Percentiles rank a stretch among this genome's conserved stretches.
Evolutionary conservation across 92 coral and sea anemone genomes (phyloP).

Genomic region (Epizoanthus rinbou): DNA sequence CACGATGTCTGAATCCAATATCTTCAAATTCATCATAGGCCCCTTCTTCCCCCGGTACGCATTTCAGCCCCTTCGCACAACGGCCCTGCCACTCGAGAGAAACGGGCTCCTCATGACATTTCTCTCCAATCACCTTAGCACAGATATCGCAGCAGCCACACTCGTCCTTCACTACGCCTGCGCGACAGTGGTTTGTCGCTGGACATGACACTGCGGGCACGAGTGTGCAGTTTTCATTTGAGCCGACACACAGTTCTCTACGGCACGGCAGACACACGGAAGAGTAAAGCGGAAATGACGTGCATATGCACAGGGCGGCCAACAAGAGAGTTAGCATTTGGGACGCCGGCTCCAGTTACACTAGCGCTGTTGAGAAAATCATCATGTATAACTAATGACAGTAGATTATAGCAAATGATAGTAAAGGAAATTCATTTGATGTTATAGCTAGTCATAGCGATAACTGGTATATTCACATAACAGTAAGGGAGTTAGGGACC

Average conservation of each 20-base stretch:
- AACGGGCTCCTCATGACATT: constrained; percentile 58
- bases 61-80: constrained; percentile 60
- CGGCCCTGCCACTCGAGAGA: constrained; percentile 40
- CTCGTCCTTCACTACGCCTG: constrained; percentile 65
- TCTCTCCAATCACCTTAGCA: constrained; percentile 64
- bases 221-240: constrained; percentile 20
- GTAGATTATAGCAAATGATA: not conserved
- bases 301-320: not conserved
- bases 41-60: constrained; percentile 49
- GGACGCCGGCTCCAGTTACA: not conserved
- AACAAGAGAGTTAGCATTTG: constrained; percentile 7
- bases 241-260: constrained; percentile 19
- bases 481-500: too few species aligned
- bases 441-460: too few species aligned
- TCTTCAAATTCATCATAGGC: constrained; percentile 46
- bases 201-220: constrained; percentile 59
- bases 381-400: not conserved
- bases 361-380: not conserved
- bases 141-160: constrained; percentile 81
- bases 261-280: constrained; percentile 27
- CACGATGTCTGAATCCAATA: constrained; percentile 31
- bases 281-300: constrained; percentile 8
- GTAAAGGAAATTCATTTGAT: too few species aligned
- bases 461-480: too few species aligned
- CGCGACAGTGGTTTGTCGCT: constrained; percentile 47